Conservation (phyloP, 1,140 invertebrate genomes). For the Hestina assimilis region DNA sequence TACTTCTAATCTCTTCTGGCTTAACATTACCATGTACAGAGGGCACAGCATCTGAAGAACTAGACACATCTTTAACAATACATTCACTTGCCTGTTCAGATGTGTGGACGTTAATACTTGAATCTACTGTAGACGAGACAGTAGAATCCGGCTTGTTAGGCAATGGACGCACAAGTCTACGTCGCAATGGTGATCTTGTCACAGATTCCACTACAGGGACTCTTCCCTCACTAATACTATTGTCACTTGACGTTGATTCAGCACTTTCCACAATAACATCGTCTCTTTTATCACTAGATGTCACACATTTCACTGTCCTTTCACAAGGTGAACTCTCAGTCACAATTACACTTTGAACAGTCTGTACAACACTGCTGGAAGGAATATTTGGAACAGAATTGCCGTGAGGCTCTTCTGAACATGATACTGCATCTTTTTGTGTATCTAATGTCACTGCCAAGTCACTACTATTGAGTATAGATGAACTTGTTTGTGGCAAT, state of each 20-base stretch:
- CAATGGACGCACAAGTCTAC: conserved; percentile 55
- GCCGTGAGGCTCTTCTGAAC: conserved; percentile 36
- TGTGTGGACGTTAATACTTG: conserved; percentile 43
- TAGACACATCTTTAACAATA: conserved; percentile 69
- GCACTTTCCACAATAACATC: conserved; percentile 68
- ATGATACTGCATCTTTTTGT: conserved; percentile 31
- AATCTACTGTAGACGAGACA: conserved; percentile 68
- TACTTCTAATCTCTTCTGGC: conserved; percentile 65
- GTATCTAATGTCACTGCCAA: conserved; percentile 27
- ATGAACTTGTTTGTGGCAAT: conserved; percentile 37
- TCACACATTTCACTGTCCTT: conserved; percentile 65
- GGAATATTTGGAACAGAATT: conserved; percentile 52
- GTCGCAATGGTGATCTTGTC: conserved; percentile 50
- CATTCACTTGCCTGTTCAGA: conserved; percentile 51
- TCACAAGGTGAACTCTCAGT: conserved; percentile 51
- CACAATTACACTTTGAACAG: conserved; percentile 41
- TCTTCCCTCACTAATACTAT: conserved; percentile 57
- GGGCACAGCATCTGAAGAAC: conserved; percentile 68
- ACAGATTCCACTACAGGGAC: conserved; percentile 36
- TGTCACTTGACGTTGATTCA: conserved; percentile 70
- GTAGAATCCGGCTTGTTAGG: conserved; percentile 65
- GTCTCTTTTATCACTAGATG: conserved; percentile 66
- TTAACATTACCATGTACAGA: conserved; percentile 60
- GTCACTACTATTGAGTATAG: conserved; percentile 32
- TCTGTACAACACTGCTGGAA: conserved; percentile 59